phyloP scores from a whole-genome alignment of 2,797 vertebrate species.

The Discoglossus pictus region DNA sequence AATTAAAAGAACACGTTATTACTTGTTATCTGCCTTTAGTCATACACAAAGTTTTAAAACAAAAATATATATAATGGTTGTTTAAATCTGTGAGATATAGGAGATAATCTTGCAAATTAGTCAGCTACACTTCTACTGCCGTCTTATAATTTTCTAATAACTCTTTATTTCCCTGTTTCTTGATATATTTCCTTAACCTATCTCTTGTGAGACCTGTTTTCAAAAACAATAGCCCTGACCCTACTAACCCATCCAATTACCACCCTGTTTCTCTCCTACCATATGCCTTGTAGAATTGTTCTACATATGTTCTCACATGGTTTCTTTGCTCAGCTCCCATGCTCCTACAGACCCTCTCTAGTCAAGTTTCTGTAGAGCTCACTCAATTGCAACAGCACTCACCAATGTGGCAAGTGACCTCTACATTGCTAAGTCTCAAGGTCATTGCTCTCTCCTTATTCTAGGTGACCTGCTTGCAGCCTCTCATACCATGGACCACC shows the following conservation, averaged over 20 bases:
- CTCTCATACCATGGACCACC: slow-evolving; percentile 22
- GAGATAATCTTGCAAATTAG: no score
- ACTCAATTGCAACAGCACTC: slow-evolving; percentile 6
- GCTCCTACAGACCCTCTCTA: not conserved
- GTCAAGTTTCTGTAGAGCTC: not conserved
- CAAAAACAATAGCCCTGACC: slow-evolving; percentile 32
- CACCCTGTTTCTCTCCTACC: slow-evolving; percentile 3
- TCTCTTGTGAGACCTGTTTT: not conserved
- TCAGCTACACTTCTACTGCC: no score
- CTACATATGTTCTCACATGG: slow-evolving; percentile 11
- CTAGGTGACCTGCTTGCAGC: not conserved
- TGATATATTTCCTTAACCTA: no score
- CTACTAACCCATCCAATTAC: slow-evolving; percentile 15
- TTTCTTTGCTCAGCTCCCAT: no score
- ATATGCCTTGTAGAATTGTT: slow-evolving; percentile 2
- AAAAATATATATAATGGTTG: no score
- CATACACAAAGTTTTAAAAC: no score
- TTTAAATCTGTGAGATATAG: no score
- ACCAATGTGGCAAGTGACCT: slow-evolving; percentile 22
- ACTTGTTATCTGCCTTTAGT: no score
- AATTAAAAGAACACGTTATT: no score
- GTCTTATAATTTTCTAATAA: no score
- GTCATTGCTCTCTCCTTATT: slow-evolving; percentile 1
- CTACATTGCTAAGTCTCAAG: not conserved
- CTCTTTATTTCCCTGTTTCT: no score